Evolutionary conservation across 2,113 vertebrate genomes (phyloP).

Genomic region (Haplochromis vanheusdeni): DNA sequence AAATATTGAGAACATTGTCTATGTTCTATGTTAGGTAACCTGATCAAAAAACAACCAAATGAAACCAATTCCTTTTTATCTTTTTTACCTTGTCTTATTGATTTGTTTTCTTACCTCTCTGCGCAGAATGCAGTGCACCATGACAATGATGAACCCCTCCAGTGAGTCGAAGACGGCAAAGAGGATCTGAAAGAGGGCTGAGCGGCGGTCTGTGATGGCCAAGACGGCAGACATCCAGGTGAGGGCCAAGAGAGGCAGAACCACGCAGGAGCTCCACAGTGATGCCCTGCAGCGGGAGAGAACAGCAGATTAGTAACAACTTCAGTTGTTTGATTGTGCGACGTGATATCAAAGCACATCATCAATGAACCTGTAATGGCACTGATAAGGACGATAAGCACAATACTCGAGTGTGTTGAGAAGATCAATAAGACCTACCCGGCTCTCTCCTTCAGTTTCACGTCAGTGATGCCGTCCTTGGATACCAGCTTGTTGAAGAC

Average conservation of each 20-base stretch:
- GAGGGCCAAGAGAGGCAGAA: conserved; percentile 91
- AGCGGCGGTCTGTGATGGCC: conserved; percentile 95
- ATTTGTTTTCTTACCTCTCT: conserved; percentile 78
- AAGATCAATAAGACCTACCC: conserved; percentile 79
- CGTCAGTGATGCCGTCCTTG: conserved; percentile 98
- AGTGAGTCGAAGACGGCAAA: conserved; percentile 96
- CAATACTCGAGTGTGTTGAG: background rate
- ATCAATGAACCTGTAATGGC: conserved; percentile 39
- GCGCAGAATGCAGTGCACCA: conserved; percentile 96
- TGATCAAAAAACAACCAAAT: background rate
- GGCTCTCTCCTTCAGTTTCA: conserved; percentile 99
- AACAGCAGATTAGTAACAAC: background rate
- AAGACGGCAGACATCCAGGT: conserved; percentile 99
- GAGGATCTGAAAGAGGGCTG: conserved; percentile 97
- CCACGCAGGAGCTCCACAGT: conserved; percentile 97
- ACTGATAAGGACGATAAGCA: conserved; percentile 35
- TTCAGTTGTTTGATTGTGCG: background rate
- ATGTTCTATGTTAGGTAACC: background rate
- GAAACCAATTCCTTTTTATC: background rate
- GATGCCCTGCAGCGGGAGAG: conserved; percentile 78
- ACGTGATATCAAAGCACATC: conserved; percentile 18
- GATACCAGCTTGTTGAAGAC: conserved; percentile 99
- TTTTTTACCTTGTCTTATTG: background rate
- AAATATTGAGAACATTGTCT: background rate
- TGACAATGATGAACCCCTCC: conserved; percentile 96